Evolutionary conservation across 2,113 vertebrate species (phyloP), one percentile per base, ranked within the genome.

Genomic region (Misgurnus anguillicaudatus): DNA sequence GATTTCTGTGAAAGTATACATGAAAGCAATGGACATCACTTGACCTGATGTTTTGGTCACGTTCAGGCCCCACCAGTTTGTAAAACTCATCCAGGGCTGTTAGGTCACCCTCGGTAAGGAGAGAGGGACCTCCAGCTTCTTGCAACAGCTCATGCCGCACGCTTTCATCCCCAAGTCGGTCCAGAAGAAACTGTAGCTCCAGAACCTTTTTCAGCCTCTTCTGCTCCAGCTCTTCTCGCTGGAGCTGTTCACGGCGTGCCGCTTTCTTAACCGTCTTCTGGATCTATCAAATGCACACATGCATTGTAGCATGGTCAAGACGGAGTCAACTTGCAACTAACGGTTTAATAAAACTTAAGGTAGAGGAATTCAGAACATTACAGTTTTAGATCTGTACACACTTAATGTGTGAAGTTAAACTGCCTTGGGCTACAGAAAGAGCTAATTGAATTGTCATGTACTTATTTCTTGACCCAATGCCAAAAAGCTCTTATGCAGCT

Each of bases 231-330:
- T 99, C 97, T 67, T 99, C 97, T 51, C 97, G 89, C 92, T 95
- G 95, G 79, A 98, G 93, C 82, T 98, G 97, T 80, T 99, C 97
- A 66, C 97, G 92, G 5, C 97, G 92, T 24, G 92, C 94, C 4
- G 95, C 94, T 92, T 99, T 98, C 83, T 97, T 98, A 86, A 95
- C 95, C 16, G 92, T 94, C 89, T 98, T 99, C 91, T 99, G 96
- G 85, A 99, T 94, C 97, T 99, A 85, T 10, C 67, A 42, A n/a
- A 48, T 47, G 14, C 11, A 55, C 5, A 55, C 53, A 53, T 31
- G 11, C 47, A 39, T 67, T 21, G 24, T n/a, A 16, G n/a, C 8
- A n/a, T n/a, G n/a, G n/a, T 24, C 1, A 13, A 51, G 5, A 14
- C 51, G 0, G 51, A 55, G 14, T 6, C 16, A 17, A 55, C 51